phyloP scores from a whole-genome alignment of 2,888 invertebrate genomes.

The Tanypteryx hageni region DNA sequence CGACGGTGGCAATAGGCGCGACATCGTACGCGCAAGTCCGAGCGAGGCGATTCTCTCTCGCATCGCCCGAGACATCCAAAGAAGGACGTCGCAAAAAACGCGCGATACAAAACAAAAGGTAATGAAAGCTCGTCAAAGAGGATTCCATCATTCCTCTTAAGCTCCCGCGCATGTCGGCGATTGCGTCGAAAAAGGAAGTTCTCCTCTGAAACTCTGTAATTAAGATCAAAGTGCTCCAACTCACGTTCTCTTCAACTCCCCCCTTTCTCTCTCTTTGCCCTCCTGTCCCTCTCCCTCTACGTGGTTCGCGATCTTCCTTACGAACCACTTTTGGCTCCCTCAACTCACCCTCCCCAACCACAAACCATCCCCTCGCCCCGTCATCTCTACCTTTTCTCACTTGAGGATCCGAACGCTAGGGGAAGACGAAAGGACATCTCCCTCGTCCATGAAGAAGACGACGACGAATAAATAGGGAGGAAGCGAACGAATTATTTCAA shows the following conservation, averaged over 20 bases:
- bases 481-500: neutral
- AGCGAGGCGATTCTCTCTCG: neutral
- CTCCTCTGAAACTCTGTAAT: constrained; percentile 2
- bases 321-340: no score
- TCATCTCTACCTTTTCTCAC: no score
- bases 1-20: neutral
- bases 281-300: no score
- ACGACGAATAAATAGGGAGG: neutral
- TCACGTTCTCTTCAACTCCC: neutral
- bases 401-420: no score
- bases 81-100: neutral
- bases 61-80: neutral
- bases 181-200: neutral
- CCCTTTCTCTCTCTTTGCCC: neutral
- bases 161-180: neutral
- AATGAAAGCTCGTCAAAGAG: neutral
- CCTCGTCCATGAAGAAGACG: neutral
- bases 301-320: no score
- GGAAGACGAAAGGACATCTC: neutral
- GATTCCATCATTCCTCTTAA: neutral
- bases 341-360: no score
- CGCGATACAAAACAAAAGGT: neutral
- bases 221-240: constrained; percentile 10
- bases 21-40: neutral
- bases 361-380: no score